Base-by-base conservation (phyloP, 2,888 invertebrate species). In the Diaphora mendica region DNA sequence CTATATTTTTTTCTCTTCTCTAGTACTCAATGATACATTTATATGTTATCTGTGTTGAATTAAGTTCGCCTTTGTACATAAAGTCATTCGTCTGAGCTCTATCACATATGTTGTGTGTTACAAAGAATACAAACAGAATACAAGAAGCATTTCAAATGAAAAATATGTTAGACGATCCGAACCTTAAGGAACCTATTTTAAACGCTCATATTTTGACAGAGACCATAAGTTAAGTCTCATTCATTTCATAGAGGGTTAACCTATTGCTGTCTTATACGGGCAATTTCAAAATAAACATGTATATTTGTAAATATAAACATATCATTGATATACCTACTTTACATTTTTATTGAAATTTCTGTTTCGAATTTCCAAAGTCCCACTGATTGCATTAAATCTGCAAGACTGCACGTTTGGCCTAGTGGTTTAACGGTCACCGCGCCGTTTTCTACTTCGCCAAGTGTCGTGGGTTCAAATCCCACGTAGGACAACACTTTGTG, bases 71-170 rank as follows among this genome's bases (percentile, higher is more conserved):
- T 62, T 62, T 62, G 62, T 62, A 30, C 62, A 62, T 62, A 62
- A 62, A 62, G 62, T 62, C 62, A 62, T 62, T 62, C 30, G 62
- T 62, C 62, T 62, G 62, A 30, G 62, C 15, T 62, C 62, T 62
- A 30, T 62, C 62, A 62, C 15, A 17, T 62, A 17, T 62, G 62
- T 62, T 26, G 30, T 62, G 26, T 55, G 23, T 11, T 55, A 62
- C 30, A 62, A 62, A 30, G 13, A 62, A 26, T 62, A 62, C 26
- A 30, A 30, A 62, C 30, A 62, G 15, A 62, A 62, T 30, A 30
- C 17, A 62, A 30, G 62, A 62, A 62, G 5, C 7, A 30, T 62
- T 62, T 62, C 17, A 62, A 62, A 17, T 30, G 15, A 62, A 30
- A 62, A 62, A 59, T 59, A 59, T n/a, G 3, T 33, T 33, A 33